Conservation (phyloP, 2,113 vertebrate species). For the Rutilus rutilus region DNA sequence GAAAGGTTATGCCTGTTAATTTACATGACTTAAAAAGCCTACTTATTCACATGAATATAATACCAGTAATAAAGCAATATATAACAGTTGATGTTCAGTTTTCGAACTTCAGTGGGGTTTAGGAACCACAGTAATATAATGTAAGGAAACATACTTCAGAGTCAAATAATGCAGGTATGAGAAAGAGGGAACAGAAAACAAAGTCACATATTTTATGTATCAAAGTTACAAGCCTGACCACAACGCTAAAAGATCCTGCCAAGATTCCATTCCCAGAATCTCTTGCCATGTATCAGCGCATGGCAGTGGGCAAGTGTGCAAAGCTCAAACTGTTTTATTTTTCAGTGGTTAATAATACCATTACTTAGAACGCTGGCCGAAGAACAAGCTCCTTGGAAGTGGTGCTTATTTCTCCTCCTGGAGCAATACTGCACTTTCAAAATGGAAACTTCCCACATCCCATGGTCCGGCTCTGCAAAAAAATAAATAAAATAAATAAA, state of each 20-base stretch:
- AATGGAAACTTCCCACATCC: slow-evolving; percentile 61
- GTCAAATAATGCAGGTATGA: slow-evolving; percentile 1
- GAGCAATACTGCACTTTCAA: slow-evolving; percentile 59
- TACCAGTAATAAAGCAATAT: background rate
- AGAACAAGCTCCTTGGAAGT: slow-evolving; percentile 61
- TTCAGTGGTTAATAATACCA: slow-evolving; percentile 65
- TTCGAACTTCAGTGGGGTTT: background rate
- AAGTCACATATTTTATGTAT: slow-evolving; percentile 57
- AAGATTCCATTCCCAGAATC: slow-evolving; percentile 66
- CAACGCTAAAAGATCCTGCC: slow-evolving; percentile 58
- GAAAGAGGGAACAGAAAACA: slow-evolving; percentile 41
- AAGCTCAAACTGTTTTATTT: slow-evolving; percentile 62
- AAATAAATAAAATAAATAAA: background rate
- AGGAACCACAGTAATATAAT: slow-evolving; percentile 1
- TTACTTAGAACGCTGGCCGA: slow-evolving; percentile 53
- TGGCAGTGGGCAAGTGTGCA: slow-evolving; percentile 61
- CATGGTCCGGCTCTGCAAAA: slow-evolving; percentile 36
- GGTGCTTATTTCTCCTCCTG: slow-evolving; percentile 59
- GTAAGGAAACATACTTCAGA: background rate
- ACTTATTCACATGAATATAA: background rate
- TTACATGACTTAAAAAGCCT: background rate
- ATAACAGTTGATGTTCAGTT: background rate
- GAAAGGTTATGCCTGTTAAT: background rate
- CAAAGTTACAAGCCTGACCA: slow-evolving; percentile 53
- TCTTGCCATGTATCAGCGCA: slow-evolving; percentile 60